These are phyloP conservation scores for Cheilosia vulpina DNA, from an alignment of 2,888 invertebrate genomes.

Conservation along the genomic window DNA sequence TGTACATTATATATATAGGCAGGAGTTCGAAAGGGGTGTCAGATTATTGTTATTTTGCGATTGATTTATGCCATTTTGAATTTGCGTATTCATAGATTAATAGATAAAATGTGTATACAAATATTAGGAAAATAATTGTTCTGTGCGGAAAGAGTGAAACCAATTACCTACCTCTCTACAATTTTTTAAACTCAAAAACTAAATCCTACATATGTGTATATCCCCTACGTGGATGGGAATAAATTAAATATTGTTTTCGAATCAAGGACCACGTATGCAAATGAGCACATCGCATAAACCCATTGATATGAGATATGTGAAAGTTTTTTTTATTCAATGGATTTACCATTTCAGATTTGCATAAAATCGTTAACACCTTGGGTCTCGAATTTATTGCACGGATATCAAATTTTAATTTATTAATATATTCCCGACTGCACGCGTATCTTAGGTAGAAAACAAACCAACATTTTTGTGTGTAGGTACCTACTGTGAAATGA, in stretches of 20 bases:
- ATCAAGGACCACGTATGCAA: slow-evolving; percentile 62
- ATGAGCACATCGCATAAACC: slow-evolving; percentile 64
- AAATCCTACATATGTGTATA: too few species aligned
- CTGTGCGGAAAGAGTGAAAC: too few species aligned
- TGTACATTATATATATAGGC: background rate
- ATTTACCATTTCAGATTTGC: slow-evolving; percentile 69
- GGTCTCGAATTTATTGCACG: slow-evolving; percentile 27
- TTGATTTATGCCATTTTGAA: slow-evolving; percentile 69
- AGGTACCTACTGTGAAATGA: too few species aligned
- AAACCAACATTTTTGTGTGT: background rate
- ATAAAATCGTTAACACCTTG: slow-evolving; percentile 72
- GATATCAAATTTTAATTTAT: background rate
- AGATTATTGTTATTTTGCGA: slow-evolving; percentile 16
- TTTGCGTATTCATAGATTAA: background rate
- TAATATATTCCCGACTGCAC: background rate
- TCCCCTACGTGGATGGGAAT: slow-evolving; percentile 13
- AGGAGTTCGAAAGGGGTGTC: slow-evolving; percentile 19
- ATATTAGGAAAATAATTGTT: too few species aligned
- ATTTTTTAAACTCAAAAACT: too few species aligned
- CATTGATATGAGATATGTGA: slow-evolving; percentile 72
- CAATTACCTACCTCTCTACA: too few species aligned
- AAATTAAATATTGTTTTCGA: slow-evolving; percentile 25
- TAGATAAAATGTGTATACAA: too few species aligned
- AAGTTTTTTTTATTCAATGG: slow-evolving; percentile 72
- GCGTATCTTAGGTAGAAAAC: background rate